These are phyloP conservation scores for Phenganax marumi DNA, from an alignment of 92 coral and sea anemone genomes.

Conservation along the genomic window DNA sequence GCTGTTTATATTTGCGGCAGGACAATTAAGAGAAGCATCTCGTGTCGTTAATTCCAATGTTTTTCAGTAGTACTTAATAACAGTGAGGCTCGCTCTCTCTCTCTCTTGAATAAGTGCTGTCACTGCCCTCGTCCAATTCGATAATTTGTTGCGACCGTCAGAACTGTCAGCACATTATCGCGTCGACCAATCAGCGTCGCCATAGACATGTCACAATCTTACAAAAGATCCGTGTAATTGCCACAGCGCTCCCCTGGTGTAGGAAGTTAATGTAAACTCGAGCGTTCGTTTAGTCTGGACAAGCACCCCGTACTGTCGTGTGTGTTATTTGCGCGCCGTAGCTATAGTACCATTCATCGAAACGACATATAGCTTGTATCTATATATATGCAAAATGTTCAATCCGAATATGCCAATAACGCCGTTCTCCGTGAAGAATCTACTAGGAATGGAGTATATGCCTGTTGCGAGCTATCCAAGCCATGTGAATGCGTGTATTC, in stretches of 20 bases:
- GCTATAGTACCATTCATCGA: constrained; percentile 30
- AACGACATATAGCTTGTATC: constrained; percentile 20
- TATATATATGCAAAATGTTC: constrained; percentile 67
- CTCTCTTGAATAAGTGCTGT: constrained; percentile 70
- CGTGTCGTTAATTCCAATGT: constrained; percentile 34
- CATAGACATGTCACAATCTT: constrained; percentile 93
- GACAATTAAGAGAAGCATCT: constrained; percentile 38
- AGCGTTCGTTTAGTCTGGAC: constrained; percentile 51
- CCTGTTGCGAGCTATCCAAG: constrained; percentile 73
- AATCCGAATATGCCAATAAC: constrained; percentile 91
- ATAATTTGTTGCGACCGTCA: constrained; percentile 99
- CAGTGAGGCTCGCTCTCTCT: no score
- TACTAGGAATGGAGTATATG: constrained; percentile 70
- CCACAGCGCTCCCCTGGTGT: constrained; percentile 88
- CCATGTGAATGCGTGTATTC: constrained; percentile 66
- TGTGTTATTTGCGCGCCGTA: constrained; percentile 26
- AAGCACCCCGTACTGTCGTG: constrained; percentile 36
- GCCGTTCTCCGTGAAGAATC: constrained; percentile 94
- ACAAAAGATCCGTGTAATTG: constrained; percentile 99
- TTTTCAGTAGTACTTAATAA: background rate
- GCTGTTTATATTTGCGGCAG: constrained; percentile 10
- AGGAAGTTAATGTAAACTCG: constrained; percentile 51
- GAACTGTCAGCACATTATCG: constrained; percentile 99
- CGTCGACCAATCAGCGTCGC: constrained; percentile 97
- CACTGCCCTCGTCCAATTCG: constrained; percentile 96